Conservation (phyloP, 1,140 invertebrate species). For the Eueides isabella region DNA sequence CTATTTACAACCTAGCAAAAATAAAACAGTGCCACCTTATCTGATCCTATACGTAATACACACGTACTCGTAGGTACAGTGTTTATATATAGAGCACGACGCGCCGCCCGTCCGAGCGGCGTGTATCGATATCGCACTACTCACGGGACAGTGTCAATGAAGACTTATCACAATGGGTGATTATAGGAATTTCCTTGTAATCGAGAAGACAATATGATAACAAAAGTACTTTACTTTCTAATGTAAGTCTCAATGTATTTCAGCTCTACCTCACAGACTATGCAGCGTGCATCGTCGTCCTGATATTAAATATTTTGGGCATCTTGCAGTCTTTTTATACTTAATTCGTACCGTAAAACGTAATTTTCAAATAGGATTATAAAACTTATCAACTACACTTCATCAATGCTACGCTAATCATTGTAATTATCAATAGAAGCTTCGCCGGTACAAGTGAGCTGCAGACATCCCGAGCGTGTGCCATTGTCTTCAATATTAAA, state of each 20-base stretch:
- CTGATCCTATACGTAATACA: conserved; percentile 20
- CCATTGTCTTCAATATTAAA: conserved; percentile 5
- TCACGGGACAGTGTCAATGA: background rate
- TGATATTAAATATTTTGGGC: too few relatives aligned
- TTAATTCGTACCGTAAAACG: too few relatives aligned
- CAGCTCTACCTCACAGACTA: background rate
- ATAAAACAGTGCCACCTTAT: conserved; percentile 45
- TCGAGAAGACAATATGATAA: background rate
- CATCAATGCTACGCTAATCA: background rate
- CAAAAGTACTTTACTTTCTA: background rate
- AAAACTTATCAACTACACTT: background rate
- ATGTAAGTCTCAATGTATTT: background rate
- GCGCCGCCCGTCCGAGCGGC: background rate
- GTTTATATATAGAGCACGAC: background rate
- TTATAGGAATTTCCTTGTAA: background rate
- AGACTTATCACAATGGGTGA: background rate
- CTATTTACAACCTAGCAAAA: conserved; percentile 51
- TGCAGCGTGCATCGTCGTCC: background rate
- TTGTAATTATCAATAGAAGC: background rate
- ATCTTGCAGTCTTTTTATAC: too few relatives aligned
- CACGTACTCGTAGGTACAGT: background rate
- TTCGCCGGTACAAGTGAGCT: background rate
- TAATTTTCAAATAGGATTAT: too few relatives aligned
- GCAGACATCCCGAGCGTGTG: background rate
- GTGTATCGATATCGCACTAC: too few relatives aligned